Conservation (phyloP, 2,113 vertebrate genomes). For the Azemiops feae region DNA sequence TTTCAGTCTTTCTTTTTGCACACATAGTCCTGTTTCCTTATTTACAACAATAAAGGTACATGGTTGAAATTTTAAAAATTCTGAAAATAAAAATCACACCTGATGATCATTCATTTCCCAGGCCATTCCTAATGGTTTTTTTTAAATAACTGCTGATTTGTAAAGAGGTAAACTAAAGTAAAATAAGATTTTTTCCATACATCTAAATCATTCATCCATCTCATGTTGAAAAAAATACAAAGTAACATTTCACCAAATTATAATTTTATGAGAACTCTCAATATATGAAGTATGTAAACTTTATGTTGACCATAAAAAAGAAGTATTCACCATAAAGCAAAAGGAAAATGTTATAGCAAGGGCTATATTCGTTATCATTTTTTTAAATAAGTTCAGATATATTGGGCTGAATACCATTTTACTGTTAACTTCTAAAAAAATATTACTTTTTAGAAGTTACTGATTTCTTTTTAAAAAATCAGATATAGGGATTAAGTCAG, state of each 20-base stretch:
- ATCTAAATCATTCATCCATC: neutral
- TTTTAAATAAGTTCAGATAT: neutral
- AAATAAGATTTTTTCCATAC: neutral
- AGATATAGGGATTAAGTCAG: neutral
- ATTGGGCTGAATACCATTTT: neutral
- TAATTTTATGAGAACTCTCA: neutral
- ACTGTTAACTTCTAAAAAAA: neutral
- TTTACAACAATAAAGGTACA: neutral
- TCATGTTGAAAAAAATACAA: neutral
- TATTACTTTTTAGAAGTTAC: neutral
- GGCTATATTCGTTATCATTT: neutral
- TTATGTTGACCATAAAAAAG: neutral
- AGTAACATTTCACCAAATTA: neutral
- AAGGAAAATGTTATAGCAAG: neutral
- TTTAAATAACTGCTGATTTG: neutral
- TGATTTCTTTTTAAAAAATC: neutral
- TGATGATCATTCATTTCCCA: neutral
- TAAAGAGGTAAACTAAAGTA: neutral
- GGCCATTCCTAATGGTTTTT: neutral
- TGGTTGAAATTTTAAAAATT: neutral
- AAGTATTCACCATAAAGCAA: neutral
- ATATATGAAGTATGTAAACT: neutral
- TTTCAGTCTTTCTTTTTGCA: neutral
- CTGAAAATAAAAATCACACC: neutral
- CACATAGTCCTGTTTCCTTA: neutral